A percentile compares a stretch with the other conserved stretches of the same genome.
phyloP scores from a whole-genome alignment of 2,888 invertebrate genomes.

The Syrphus vitripennis region DNA sequence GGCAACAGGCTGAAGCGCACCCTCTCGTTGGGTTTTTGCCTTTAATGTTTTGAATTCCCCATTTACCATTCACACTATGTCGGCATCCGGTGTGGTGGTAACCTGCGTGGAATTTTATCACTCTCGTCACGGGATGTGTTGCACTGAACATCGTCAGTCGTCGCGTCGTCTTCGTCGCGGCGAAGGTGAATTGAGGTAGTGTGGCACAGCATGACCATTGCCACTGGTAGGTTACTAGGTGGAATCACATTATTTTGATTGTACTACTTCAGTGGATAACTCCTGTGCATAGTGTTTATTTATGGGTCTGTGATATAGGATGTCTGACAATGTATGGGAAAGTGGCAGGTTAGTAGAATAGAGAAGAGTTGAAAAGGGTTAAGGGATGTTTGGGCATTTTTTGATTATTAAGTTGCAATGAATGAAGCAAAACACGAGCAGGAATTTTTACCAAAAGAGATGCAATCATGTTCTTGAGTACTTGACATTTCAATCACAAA shows the following conservation, averaged over 20 bases:
- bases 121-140: slow-evolving; percentile 49
- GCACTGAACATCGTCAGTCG: slow-evolving; percentile 35
- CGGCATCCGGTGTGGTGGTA: slow-evolving; percentile 59
- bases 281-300: slow-evolving; percentile 12
- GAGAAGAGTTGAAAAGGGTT: not conserved
- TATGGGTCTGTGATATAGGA: not conserved
- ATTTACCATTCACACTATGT: slow-evolving; percentile 20
- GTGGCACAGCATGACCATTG: slow-evolving; percentile 62
- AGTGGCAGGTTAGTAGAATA: not conserved
- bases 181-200: slow-evolving; percentile 30
- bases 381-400: not conserved
- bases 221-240: slow-evolving; percentile 49
- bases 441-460: too few relatives aligned
- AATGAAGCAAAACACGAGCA: not conserved
- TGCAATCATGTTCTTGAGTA: too few relatives aligned
- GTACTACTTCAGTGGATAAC: slow-evolving; percentile 30
- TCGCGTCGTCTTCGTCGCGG: not conserved
- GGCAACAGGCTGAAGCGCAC: slow-evolving; percentile 34
- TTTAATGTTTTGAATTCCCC: slow-evolving; percentile 38
- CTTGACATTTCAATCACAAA: too few relatives aligned
- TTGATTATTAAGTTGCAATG: not conserved
- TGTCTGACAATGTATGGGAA: not conserved
- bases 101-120: slow-evolving; percentile 62
- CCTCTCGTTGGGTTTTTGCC: slow-evolving; percentile 30
- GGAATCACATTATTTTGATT: slow-evolving; percentile 39